Base-by-base conservation (phyloP, 1,140 invertebrate genomes). In the Dinoponera quadriceps region DNA sequence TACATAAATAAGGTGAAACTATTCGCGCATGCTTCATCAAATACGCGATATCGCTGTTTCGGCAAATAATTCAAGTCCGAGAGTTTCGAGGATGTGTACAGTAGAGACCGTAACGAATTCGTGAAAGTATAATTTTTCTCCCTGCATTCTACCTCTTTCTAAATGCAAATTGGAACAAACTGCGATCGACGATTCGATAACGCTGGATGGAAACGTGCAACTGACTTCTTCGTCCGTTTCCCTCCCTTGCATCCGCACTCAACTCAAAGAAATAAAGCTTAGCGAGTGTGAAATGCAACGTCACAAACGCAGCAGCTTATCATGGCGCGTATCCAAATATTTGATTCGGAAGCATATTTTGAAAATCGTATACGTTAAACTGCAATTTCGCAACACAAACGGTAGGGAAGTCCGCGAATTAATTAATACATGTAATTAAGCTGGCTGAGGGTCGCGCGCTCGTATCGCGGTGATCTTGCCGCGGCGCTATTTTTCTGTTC, bases 91-190 rank as follows among this genome's bases (percentile, higher is more conserved):
- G 68, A 27, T 11, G 11, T 59, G 3, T 44, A 48, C 9, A 48
- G 57, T 51, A 71, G 11, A 27, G 13, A 7, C 3, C 2, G 7
- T 57, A 59, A 80, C n/a, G 55, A 71, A 59, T 27, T 13, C 33
- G 14, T 44, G 38, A 33, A 57, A 69, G 68, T 71, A 80, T 59
- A 80, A 80, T 80, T 78, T 55, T 27, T 27, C 51, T 78, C 13
- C 14, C 22, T 38, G 1, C 14, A 44, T n/a, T 18, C 29, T 13
- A 38, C 20, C 22, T 14, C 13, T 78, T 78, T n/a, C 7, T 69
- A 69, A 69, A 78, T 78, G 63, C 51, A 80, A 57, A 71, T 69
- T 80, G 57, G 25, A 69, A 13, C 22, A 80, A 71, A 80, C 22
- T n/a, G 9, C n/a, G 51, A 80, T 80, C n/a, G 51, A 57, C 51